Conservation (phyloP, 2,797 vertebrate species). For the Helostoma temminkii region DNA sequence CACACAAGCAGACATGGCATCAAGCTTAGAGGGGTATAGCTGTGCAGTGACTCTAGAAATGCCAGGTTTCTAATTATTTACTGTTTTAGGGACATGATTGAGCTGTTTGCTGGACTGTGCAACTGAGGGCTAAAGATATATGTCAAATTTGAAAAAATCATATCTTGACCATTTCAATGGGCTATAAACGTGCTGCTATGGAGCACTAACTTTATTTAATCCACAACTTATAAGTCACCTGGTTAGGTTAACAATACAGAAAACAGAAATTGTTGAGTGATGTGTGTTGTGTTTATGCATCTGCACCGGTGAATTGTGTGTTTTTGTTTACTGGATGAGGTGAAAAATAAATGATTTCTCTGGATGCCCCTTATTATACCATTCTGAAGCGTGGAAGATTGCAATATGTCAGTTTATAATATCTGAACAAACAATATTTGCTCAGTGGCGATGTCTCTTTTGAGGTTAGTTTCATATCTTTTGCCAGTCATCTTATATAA, state of each 20-base stretch:
- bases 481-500: conserved; percentile 36
- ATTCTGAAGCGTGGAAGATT: conserved; percentile 17
- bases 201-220: too few species aligned
- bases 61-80: conserved; percentile 30
- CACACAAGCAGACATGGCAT: conserved; percentile 19
- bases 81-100: conserved; percentile 23
- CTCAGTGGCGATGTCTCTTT: conserved; percentile 16
- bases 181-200: not conserved
- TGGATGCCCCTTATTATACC: conserved; percentile 2
- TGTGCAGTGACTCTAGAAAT: conserved; percentile 14
- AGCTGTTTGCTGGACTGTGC: conserved; percentile 27
- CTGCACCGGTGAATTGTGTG: not conserved
- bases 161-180: conserved; percentile 11
- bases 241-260: not conserved
- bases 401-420: conserved; percentile 9
- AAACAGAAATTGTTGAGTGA: too few species aligned
- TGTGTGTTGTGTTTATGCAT: not conserved
- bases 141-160: conserved; percentile 3
- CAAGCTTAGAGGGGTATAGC: conserved; percentile 6
- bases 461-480: conserved; percentile 28
- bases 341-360: conserved; percentile 3
- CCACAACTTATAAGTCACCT: conserved; percentile 21
- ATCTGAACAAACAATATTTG: conserved; percentile 15
- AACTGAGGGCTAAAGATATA: not conserved
- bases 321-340: conserved; percentile 11